Evolutionary conservation across 2,888 invertebrate genomes (phyloP), one percentile per base, ranked within the genome.

Genomic region (Machimus rusticus): DNA sequence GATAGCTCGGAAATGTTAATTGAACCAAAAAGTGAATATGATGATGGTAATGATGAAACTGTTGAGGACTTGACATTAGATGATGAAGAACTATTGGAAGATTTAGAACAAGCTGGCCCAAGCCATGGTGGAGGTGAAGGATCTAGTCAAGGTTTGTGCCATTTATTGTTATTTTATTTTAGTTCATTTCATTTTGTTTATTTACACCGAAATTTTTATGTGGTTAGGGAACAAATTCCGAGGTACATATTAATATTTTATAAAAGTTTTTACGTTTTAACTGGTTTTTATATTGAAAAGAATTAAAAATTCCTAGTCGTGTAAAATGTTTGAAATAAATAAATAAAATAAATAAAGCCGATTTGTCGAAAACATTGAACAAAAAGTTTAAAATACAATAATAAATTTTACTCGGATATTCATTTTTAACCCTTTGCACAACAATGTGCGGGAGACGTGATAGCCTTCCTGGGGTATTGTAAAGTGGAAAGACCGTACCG

Each of bases 41-140:
- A 95, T 90, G 95, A 95, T 89, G 95, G 95, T 90, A 93, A 94
- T 89, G 94, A 95, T 91, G 95, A 95, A 90, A 95, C 95, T 91
- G 96, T 97, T 91, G 97, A 97, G 93, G 97, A 97, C 93, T 95
- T 97, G 92, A 97, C 97, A 89, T 93, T 96, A 88, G 96, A 96
- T 91, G 96, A 97, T 92, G 97, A 97, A 91, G 95, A 95, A 91
- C 93, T 95, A 95, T 91, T 96, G 93, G 96, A 95, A 93, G 94
- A 94, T 92, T 94, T 95, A 92, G 95, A 96, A 90, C 95, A 95
- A 91, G 95, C 96, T 90, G 96, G 96, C 92, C 95, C 96, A 90
- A 94, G 94, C 93, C 93, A 93, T 89, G 94, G 94, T 92, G 94
- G 94, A 91, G 94, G 94, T 89, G 96, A 96, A 94, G 95, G 94